phyloP scores from a whole-genome alignment of 2,888 invertebrate species.

The Ypsolopha sequella region DNA sequence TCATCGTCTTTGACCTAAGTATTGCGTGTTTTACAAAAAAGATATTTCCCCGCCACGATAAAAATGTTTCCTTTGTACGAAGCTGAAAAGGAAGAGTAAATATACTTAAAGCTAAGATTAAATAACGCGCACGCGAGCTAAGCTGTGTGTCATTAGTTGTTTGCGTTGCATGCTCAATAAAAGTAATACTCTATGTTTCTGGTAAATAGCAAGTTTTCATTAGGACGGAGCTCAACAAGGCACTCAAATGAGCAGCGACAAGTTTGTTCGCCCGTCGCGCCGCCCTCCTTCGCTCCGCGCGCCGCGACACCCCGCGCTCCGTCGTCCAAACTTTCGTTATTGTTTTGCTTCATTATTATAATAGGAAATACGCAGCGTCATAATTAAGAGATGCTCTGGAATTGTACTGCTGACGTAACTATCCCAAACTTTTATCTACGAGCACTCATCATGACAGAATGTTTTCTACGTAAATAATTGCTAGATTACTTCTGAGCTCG shows the following conservation, averaged over 20 bases:
- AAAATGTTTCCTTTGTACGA: neutral
- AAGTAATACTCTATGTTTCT: slow-evolving; percentile 43
- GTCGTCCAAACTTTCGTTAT: slow-evolving; percentile 65
- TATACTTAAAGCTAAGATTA: neutral
- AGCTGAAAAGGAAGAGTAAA: neutral
- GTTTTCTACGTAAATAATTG: slow-evolving; percentile 52
- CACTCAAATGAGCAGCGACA: slow-evolving; percentile 57
- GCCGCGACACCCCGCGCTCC: slow-evolving; percentile 26
- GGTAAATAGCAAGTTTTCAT: slow-evolving; percentile 63
- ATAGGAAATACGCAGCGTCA: slow-evolving; percentile 62
- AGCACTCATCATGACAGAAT: slow-evolving; percentile 44
- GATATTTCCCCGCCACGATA: neutral
- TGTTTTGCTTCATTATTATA: slow-evolving; percentile 68
- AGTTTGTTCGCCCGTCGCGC: slow-evolving; percentile 33
- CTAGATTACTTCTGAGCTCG: slow-evolving; percentile 35
- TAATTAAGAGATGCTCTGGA: slow-evolving; percentile 64
- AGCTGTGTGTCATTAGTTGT: slow-evolving; percentile 2
- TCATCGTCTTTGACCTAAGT: neutral
- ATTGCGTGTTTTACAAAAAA: neutral
- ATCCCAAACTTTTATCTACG: slow-evolving; percentile 49
- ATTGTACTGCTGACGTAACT: slow-evolving; percentile 54
- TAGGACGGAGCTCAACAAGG: slow-evolving; percentile 53
- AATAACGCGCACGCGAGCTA: neutral
- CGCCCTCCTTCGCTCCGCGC: slow-evolving; percentile 24
- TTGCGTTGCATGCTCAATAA: slow-evolving; percentile 37